Percentiles rank a stretch among this genome's conserved stretches.
Evolutionary conservation across 2,888 invertebrate genomes (phyloP).

Genomic region (Steromphala cineraria): DNA sequence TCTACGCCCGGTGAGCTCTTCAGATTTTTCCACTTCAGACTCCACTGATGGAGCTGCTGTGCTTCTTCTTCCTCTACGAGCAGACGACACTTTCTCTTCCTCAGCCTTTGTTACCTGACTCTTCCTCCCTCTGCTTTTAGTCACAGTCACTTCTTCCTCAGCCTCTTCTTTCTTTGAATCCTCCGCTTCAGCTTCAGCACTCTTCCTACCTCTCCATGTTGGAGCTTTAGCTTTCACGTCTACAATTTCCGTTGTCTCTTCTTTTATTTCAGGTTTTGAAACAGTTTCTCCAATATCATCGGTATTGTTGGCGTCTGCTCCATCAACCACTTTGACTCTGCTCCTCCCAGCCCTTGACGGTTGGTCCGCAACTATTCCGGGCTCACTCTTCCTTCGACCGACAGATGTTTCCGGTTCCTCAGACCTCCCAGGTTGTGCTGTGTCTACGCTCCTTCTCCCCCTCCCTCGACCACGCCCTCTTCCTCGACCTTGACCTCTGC

Average conservation of each 20-base stretch:
- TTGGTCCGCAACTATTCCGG: background rate
- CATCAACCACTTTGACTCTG: background rate
- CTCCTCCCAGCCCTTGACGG: background rate
- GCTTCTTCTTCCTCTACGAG: background rate
- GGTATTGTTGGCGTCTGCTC: background rate
- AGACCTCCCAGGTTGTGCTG: background rate
- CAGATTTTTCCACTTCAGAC: background rate
- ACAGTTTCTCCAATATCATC: background rate
- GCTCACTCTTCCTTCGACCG: background rate
- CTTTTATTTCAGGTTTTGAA: background rate
- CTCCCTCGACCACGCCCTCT: background rate
- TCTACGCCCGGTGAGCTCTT: background rate
- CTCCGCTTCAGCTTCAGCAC: background rate
- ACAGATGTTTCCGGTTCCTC: background rate
- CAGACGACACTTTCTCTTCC: background rate
- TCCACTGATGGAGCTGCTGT: background rate
- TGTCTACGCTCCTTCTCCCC: constrained; percentile 12
- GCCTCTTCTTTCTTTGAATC: background rate
- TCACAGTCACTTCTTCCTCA: background rate
- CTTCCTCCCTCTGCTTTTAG: background rate
- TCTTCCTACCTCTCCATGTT: background rate
- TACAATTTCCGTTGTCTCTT: background rate
- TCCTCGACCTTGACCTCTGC: background rate
- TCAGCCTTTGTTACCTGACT: background rate
- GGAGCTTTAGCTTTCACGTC: background rate